phyloP scores from a whole-genome alignment of 2,113 vertebrate species.

The Anas platyrhynchos region DNA sequence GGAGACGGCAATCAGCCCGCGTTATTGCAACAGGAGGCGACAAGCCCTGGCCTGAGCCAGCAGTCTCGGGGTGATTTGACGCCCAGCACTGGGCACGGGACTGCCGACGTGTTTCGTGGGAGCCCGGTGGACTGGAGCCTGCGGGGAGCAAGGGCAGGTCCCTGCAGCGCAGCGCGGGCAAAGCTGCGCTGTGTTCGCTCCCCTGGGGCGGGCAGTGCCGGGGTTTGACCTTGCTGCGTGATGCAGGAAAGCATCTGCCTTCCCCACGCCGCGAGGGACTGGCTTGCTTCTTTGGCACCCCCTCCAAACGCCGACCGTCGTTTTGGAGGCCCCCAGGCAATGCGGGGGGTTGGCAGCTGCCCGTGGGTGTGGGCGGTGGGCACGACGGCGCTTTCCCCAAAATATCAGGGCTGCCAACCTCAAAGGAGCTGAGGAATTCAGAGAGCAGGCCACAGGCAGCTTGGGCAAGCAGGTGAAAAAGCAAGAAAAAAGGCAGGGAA shows the following conservation, averaged over 20 bases:
- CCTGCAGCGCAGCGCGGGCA: neutral
- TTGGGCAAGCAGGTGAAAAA: neutral
- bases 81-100: neutral
- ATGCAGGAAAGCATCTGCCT: no score
- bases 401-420: neutral
- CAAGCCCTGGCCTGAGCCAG: constrained; percentile 11
- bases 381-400: neutral
- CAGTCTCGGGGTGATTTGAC: neutral
- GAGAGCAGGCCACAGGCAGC: neutral
- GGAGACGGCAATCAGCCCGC: accelerated
- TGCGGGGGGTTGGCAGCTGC: no score
- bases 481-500: accelerated
- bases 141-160: neutral
- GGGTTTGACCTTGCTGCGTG: neutral
- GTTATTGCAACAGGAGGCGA: neutral
- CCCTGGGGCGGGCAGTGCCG: neutral
- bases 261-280: neutral
- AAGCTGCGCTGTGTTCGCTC: no score
- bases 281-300: neutral
- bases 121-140: no score
- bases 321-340: accelerated
- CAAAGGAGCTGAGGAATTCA: neutral
- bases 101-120: no score
- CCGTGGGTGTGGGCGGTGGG: no score
- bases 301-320: accelerated